Evolutionary conservation across 2,113 vertebrate genomes (phyloP).

Genomic region (Elephas maximus): DNA sequence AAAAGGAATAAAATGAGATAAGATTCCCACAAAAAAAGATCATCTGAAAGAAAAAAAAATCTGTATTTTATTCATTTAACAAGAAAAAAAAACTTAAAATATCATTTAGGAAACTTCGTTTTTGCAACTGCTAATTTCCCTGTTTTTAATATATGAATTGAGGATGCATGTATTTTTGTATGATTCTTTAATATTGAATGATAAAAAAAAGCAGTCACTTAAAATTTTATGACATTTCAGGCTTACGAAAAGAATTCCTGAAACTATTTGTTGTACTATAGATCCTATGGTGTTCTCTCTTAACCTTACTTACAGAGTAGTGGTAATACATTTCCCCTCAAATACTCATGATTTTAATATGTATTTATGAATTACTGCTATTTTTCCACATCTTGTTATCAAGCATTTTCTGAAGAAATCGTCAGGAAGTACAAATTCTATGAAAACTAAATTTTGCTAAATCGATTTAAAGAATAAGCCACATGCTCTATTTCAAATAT

Average conservation of each 20-base stretch:
- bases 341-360: not conserved
- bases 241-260: not conserved
- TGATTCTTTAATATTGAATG: not conserved
- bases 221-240: not conserved
- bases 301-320: not conserved
- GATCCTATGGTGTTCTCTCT: not conserved
- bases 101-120: not conserved
- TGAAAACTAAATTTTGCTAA: constrained; percentile 57
- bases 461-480: not conserved
- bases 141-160: not conserved
- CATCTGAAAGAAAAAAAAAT: not conserved
- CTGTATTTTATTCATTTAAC: not conserved
- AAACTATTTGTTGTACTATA: not conserved
- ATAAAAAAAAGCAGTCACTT: not conserved
- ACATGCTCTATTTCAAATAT: not conserved
- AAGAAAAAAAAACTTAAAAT: not conserved
- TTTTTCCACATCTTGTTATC: not conserved
- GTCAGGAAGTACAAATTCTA: not conserved
- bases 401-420: not conserved
- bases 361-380: not conserved
- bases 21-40: not conserved
- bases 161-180: not conserved
- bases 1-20: not conserved
- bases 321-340: not conserved
- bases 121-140: not conserved